Percentiles rank a stretch among this genome's conserved stretches.
These are phyloP conservation scores for Lepidothrix coronata DNA, from an alignment of 2,113 vertebrate species.

Conservation along the genomic window DNA sequence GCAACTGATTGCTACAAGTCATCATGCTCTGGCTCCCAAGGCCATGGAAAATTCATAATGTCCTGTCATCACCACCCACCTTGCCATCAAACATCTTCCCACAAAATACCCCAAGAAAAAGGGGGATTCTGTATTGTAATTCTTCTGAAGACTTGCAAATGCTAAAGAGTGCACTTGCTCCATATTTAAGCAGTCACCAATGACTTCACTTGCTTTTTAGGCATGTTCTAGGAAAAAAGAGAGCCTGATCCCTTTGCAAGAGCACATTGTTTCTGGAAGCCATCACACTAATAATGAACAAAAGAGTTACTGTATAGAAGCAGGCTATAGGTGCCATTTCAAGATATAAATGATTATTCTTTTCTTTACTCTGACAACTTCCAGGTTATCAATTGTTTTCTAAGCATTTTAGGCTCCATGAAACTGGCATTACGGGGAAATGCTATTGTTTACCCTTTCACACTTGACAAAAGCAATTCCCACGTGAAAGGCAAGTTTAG, in stretches of 20 bases:
- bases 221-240: conserved; percentile 46
- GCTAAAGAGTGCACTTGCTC: not conserved
- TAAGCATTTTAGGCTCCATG: conserved; percentile 82
- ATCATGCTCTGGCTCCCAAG: not conserved
- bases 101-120: not conserved
- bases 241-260: conserved; percentile 28
- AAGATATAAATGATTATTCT: conserved; percentile 93
- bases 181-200: conserved; percentile 21
- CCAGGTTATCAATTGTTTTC: conserved; percentile 97
- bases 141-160: conserved; percentile 37
- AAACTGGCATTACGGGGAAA: conserved; percentile 92
- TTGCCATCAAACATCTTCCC: conserved; percentile 33
- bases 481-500: conserved; percentile 94
- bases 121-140: not conserved
- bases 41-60: not conserved
- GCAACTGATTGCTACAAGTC: conserved; percentile 6
- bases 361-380: conserved; percentile 89
- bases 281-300: conserved; percentile 71
- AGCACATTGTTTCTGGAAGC: conserved; percentile 64
- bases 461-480: conserved; percentile 92
- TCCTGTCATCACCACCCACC: conserved; percentile 12
- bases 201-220: conserved; percentile 28
- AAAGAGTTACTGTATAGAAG: conserved; percentile 65
- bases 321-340: conserved; percentile 78
- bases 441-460: conserved; percentile 97